A percentile compares a stretch with the other conserved stretches of the same genome.
Conservation (phyloP, 2,113 vertebrate species). For the Micronycteris hirsuta region DNA sequence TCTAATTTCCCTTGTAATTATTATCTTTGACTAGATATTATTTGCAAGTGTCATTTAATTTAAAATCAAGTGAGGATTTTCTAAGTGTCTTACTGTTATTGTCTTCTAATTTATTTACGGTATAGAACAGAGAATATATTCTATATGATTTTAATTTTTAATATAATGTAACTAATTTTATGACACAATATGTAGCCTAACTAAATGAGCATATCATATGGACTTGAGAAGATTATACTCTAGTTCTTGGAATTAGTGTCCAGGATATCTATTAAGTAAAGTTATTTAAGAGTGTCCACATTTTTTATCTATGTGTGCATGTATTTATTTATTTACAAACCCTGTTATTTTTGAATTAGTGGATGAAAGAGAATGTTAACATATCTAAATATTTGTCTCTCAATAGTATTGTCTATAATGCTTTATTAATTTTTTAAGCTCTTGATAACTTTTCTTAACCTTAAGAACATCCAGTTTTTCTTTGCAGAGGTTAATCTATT, state of each 20-base stretch:
- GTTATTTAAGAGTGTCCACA: not conserved
- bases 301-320: not conserved
- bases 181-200: not conserved
- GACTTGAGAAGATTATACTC: not conserved
- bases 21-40: not conserved
- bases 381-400: not conserved
- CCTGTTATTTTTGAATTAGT: not conserved
- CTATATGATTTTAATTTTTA: not conserved
- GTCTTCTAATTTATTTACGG: not conserved
- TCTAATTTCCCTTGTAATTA: not conserved
- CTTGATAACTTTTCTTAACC: not conserved
- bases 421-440: not conserved
- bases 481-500: not conserved
- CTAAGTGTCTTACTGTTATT: not conserved
- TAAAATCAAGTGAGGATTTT: not conserved
- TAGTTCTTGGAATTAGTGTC: not conserved
- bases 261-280: not conserved
- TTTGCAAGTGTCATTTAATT: not conserved
- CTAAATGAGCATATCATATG: not conserved
- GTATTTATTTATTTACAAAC: not conserved
- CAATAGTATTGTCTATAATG: not conserved
- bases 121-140: not conserved
- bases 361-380: not conserved
- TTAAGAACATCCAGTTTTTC: not conserved
- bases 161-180: not conserved